Percentiles rank a stretch among this genome's conserved stretches.
These are phyloP conservation scores for Deilephila porcellus DNA, from an alignment of 2,888 invertebrate species.

Conservation along the genomic window DNA sequence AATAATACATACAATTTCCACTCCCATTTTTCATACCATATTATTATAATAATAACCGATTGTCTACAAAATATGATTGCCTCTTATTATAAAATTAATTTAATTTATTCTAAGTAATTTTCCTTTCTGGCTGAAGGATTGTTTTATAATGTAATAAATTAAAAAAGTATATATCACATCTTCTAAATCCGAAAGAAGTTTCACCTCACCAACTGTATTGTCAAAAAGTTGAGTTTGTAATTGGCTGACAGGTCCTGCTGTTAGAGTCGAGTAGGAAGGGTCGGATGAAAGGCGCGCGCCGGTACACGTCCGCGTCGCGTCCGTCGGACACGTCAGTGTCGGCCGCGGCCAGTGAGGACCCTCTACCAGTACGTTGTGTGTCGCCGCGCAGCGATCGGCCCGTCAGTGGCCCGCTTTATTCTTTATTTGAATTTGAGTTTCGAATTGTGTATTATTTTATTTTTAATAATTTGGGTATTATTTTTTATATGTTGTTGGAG, in stretches of 20 bases:
- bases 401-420: constrained; percentile 46
- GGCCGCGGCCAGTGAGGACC: constrained; percentile 81
- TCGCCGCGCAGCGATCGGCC: constrained; percentile 75
- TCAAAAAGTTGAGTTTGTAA: constrained; percentile 58
- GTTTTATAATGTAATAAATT: neutral
- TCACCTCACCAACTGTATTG: constrained; percentile 15
- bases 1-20: too few species aligned
- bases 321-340: constrained; percentile 81
- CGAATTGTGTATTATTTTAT: constrained; percentile 29
- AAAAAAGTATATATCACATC: neutral
- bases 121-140: too few species aligned
- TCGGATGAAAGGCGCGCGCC: constrained; percentile 69
- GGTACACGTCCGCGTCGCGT: constrained; percentile 79
- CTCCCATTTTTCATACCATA: too few species aligned
- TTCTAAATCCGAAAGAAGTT: constrained; percentile 1
- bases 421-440: constrained; percentile 22
- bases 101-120: too few species aligned
- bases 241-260: constrained; percentile 83
- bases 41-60: too few species aligned
- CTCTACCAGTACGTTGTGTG: constrained; percentile 78
- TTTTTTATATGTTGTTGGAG: constrained; percentile 24
- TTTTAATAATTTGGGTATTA: constrained; percentile 28
- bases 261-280: constrained; percentile 82
- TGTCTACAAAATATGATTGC: too few species aligned
- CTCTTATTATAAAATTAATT: too few species aligned